phyloP scores from a whole-genome alignment of 2,797 vertebrate species.

The Remorina albescens region DNA sequence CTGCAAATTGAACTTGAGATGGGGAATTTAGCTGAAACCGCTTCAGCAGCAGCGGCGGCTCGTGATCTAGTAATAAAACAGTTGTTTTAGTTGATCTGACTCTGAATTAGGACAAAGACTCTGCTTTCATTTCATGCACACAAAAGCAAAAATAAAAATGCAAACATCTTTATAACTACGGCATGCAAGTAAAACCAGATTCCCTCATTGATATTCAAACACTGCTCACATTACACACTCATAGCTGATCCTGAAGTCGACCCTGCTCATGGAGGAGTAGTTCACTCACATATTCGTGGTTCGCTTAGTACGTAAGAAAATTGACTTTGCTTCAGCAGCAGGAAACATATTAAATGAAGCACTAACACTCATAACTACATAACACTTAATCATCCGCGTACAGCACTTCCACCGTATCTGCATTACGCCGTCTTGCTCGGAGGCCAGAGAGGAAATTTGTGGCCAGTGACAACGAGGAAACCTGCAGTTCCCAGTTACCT shows the following conservation, averaged over 20 bases:
- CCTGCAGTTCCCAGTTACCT: too few species aligned
- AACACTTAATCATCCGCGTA: not conserved
- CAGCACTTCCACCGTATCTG: not conserved
- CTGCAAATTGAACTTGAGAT: constrained; percentile 8
- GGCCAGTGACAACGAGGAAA: not conserved
- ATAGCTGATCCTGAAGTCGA: too few species aligned
- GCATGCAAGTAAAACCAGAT: not conserved
- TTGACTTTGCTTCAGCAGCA: too few species aligned
- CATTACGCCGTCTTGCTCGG: not conserved
- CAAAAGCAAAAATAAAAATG: not conserved
- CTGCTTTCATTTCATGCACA: not conserved
- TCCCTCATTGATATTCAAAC: too few species aligned
- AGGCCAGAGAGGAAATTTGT: not conserved
- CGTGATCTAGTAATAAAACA: not conserved
- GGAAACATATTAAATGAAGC: too few species aligned
- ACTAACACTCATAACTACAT: too few species aligned
- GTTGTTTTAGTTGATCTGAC: not conserved
- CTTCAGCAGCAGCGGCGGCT: not conserved
- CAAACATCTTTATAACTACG: not conserved
- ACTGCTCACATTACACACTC: not conserved
- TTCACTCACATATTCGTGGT: too few species aligned
- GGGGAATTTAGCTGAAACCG: not conserved
- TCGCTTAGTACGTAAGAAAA: too few species aligned
- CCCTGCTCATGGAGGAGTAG: too few species aligned
- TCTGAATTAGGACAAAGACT: not conserved